Percentiles rank a stretch among this genome's conserved stretches.
Conservation (phyloP, 2,888 invertebrate genomes). For the Diarsia dahlii region DNA sequence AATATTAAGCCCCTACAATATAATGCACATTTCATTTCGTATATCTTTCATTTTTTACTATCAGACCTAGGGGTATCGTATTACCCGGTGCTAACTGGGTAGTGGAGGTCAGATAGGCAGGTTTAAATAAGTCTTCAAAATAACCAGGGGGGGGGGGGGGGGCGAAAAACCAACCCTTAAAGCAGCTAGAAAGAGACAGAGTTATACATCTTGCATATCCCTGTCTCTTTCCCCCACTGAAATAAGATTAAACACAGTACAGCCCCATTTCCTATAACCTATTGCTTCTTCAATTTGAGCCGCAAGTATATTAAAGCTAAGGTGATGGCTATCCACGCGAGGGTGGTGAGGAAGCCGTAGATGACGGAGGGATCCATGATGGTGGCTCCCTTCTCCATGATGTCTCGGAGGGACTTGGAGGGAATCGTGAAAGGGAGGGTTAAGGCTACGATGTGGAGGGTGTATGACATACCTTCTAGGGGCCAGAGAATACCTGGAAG, state of each 20-base stretch:
- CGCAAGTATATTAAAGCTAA: conserved; percentile 90
- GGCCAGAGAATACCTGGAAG: conserved; percentile 92
- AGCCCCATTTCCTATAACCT: not conserved
- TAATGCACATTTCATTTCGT: conserved; percentile 8
- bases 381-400: conserved; percentile 94
- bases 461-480: conserved; percentile 92
- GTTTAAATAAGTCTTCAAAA: conserved; percentile 5
- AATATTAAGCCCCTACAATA: not conserved
- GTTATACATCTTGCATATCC: not conserved
- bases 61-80: not conserved
- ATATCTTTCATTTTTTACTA: conserved; percentile 10
- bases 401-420: conserved; percentile 93
- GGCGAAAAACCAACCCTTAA: not conserved
- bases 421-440: conserved; percentile 95
- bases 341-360: conserved; percentile 93
- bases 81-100: too few relatives aligned
- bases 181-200: not conserved
- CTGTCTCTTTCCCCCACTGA: not conserved
- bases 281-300: conserved; percentile 79
- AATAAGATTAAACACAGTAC: not conserved
- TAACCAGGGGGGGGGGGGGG: not conserved
- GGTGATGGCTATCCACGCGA: conserved; percentile 92
- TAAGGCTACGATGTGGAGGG: conserved; percentile 91
- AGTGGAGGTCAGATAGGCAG: too few relatives aligned
- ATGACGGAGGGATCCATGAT: conserved; percentile 93